Evolutionary conservation across 2,888 invertebrate genomes (phyloP).

Genomic region (Boloria euphrosyne): DNA sequence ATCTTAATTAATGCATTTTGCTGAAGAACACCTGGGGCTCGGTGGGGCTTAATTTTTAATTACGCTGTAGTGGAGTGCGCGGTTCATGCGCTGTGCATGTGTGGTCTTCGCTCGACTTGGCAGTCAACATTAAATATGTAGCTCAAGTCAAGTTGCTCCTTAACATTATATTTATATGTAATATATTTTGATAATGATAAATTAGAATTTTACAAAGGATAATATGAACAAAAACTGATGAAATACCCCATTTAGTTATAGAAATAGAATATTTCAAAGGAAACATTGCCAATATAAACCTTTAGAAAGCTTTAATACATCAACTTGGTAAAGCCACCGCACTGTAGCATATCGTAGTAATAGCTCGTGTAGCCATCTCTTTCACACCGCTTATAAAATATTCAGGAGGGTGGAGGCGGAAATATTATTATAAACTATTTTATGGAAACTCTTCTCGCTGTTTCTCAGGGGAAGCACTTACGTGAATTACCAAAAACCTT

Average conservation of each 20-base stretch:
- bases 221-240: background rate
- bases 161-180: constrained; percentile 8
- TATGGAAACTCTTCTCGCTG: constrained; percentile 49
- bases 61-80: constrained; percentile 48
- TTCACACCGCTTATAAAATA: constrained; percentile 52
- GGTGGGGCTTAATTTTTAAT: constrained; percentile 61
- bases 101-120: constrained; percentile 31
- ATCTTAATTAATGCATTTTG: constrained; percentile 70
- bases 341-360: constrained; percentile 35
- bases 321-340: constrained; percentile 33
- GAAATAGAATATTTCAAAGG: constrained; percentile 27
- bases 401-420: constrained; percentile 53
- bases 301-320: constrained; percentile 37
- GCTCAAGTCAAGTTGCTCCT: constrained; percentile 8
- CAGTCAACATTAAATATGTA: constrained; percentile 22
- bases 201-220: background rate
- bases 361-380: constrained; percentile 31
- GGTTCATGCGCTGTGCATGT: constrained; percentile 34
- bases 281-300: constrained; percentile 31
- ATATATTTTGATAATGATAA: background rate
- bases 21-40: constrained; percentile 64
- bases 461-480: constrained; percentile 44
- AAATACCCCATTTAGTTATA: constrained; percentile 16
- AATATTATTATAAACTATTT: constrained; percentile 60
- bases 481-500: constrained; percentile 45